Conservation (phyloP, 2,113 vertebrate genomes). For the Bubo blakistoni region DNA sequence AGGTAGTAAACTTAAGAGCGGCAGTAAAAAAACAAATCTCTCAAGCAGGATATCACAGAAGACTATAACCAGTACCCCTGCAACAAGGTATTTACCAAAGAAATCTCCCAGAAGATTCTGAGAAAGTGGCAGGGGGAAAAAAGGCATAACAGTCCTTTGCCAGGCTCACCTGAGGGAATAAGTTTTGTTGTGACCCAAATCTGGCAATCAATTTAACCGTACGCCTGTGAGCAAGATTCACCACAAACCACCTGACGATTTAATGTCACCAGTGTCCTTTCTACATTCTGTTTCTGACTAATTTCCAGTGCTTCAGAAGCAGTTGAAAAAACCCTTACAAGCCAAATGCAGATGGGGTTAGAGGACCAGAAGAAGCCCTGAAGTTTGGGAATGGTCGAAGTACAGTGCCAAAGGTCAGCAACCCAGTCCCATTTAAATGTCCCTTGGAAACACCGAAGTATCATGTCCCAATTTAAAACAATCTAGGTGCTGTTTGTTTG, state of each 20-base stretch:
- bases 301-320: slow-evolving; percentile 26
- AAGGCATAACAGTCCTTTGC: neutral
- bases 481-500: neutral
- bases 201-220: neutral
- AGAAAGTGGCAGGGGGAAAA: neutral
- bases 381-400: neutral
- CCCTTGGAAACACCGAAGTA: neutral
- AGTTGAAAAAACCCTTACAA: neutral
- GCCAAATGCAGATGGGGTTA: neutral
- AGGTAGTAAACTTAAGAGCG: neutral
- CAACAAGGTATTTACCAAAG: neutral
- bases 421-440: neutral
- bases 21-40: neutral
- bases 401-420: neutral
- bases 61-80: neutral
- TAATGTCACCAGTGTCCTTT: slow-evolving; percentile 27
- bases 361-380: neutral
- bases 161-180: neutral
- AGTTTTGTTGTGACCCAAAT: neutral
- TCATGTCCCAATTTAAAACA: neutral
- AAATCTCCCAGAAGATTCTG: neutral
- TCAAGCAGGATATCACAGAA: neutral
- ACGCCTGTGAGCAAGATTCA: neutral
- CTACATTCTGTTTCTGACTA: slow-evolving; percentile 41
- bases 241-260: slow-evolving; percentile 26